These are phyloP conservation scores for Anastatus disparis DNA, from an alignment of 1,140 invertebrate genomes.

Conservation along the genomic window DNA sequence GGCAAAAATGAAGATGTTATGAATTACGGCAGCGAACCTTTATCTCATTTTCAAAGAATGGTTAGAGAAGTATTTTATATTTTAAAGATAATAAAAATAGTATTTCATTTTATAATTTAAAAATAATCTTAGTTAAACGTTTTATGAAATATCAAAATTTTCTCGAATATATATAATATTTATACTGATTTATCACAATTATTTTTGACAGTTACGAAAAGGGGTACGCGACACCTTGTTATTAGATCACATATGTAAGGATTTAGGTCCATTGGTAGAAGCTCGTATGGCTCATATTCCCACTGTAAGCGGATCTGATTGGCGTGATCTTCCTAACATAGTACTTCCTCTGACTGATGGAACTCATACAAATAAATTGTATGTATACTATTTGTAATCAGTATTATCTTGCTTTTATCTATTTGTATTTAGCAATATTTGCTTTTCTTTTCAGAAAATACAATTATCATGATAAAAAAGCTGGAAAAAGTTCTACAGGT, in stretches of 20 bases:
- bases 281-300: conserved; percentile 84
- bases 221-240: conserved; percentile 71
- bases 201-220: conserved; percentile 69
- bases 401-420: neutral
- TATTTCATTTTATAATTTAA: too few species aligned
- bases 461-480: conserved; percentile 77
- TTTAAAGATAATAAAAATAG: too few species aligned
- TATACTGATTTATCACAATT: too few species aligned
- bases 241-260: conserved; percentile 86
- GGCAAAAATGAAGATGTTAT: conserved; percentile 79
- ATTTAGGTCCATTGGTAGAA: conserved; percentile 83
- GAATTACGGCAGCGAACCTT: conserved; percentile 76
- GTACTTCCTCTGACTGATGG: conserved; percentile 78
- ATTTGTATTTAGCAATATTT: neutral
- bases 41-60: conserved; percentile 81
- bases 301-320: conserved; percentile 80
- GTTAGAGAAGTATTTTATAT: conserved; percentile 56
- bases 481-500: conserved; percentile 71
- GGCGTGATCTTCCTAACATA: conserved; percentile 88
- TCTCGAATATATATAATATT: too few species aligned
- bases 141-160: too few species aligned
- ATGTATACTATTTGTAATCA: conserved; percentile 52
- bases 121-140: too few species aligned
- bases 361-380: conserved; percentile 73
- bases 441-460: conserved; percentile 70